Evolutionary conservation across 2,113 vertebrate species (phyloP), one percentile per base, ranked within the genome.

Genomic region (Petroica traversi): DNA sequence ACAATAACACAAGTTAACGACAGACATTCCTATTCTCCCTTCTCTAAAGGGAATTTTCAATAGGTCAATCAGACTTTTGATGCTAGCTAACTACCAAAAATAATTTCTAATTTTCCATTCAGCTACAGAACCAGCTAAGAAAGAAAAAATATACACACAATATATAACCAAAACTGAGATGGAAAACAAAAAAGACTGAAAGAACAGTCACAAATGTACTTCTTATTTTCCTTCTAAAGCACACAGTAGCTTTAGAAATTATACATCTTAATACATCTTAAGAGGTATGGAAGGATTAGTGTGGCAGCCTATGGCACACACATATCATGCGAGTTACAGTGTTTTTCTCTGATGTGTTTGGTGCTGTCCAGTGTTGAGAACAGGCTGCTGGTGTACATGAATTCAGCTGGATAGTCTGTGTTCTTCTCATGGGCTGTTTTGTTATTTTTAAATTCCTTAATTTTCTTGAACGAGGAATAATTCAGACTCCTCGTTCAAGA

Each of bases 151-250:
- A 28, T 40, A 72, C 13, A 61, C 2, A 62, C 3, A 67, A 49
- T 5, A 16, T 9, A 31, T 64, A 78, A 85, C 40, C 24, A 89
- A 66, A 95, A 87, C 12, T 19, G n/a, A 25, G 28, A 54, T 17
- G 25, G 49, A 92, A 88, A 92, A 58, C 9, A 2, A 67, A 69
- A 54, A 77, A 41, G 3, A 66, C 29, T 62, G 14, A 58, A 85
- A 68, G 33, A 68, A 49, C 6, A 7, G 13, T 25, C 71, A 68
- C 11, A 57, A 85, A 83, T 5, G 1, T 22, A 71, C 14, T 12
- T 85, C 26, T 92, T 80, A 51, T 80, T 87, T 90, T 59, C 22
- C 20, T n/a, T n/a, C n/a, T n/a, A n/a, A 89, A 9, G 16, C 52
- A 36, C 31, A 20, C 4, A 36, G 36, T 10, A 78, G 40, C 48